phyloP scores from a whole-genome alignment of 2,113 vertebrate genomes.

The Laticauda laticaudata region DNA sequence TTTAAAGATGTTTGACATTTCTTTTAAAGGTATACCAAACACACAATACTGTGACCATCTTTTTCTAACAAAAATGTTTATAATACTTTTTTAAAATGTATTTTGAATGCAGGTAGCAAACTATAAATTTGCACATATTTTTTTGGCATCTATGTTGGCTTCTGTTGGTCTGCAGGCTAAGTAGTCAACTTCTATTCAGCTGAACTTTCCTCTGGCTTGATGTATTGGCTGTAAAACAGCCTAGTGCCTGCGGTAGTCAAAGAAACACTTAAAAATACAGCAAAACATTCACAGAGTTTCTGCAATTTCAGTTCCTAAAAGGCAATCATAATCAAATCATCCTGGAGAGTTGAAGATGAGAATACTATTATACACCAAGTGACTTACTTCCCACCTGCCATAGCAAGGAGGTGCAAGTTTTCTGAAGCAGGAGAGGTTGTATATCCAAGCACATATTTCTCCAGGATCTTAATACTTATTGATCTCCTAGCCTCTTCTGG shows the following conservation, averaged over 20 bases:
- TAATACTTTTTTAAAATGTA: conserved; percentile 1
- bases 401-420: not conserved
- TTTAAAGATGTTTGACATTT: not conserved
- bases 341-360: not conserved
- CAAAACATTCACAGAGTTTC: not conserved
- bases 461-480: not conserved
- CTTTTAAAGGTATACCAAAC: conserved; percentile 18
- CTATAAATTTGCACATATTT: conserved; percentile 5
- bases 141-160: conserved; percentile 9
- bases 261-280: not conserved
- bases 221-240: not conserved
- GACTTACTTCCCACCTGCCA: not conserved
- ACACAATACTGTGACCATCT: not conserved
- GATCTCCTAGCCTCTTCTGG: not conserved
- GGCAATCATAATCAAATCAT: not conserved
- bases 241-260: not conserved
- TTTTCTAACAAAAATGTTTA: conserved; percentile 24
- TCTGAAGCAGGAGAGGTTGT: not conserved
- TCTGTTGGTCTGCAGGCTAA: not conserved
- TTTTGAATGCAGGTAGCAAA: not conserved
- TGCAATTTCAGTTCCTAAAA: not conserved
- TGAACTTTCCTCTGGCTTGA: not conserved
- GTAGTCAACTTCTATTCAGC: not conserved
- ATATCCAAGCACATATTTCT: not conserved
- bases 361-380: not conserved